A percentile compares a stretch with the other conserved stretches of the same genome.
Conservation (phyloP, 2,888 invertebrate species). For the Acleris laterana region DNA sequence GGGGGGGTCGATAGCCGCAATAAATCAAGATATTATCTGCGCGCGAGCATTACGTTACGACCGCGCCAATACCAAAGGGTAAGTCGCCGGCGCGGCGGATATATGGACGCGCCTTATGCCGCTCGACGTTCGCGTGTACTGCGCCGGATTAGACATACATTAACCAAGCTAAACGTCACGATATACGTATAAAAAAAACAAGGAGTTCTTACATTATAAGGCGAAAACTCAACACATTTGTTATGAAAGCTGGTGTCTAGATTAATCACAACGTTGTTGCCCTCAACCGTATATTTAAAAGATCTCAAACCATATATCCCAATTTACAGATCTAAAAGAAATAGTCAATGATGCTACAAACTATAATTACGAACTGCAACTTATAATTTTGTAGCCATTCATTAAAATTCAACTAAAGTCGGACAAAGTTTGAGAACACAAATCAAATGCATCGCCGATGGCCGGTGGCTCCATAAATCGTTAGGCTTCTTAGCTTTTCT, state of each 20-base stretch:
- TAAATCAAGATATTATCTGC: conserved; percentile 82
- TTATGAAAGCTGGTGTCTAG: conserved; percentile 28
- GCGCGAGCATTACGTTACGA: conserved; percentile 64
- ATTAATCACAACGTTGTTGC: conserved; percentile 35
- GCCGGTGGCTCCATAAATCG: conserved; percentile 77
- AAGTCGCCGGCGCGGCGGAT: conserved; percentile 58
- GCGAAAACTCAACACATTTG: conserved; percentile 15
- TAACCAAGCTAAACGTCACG: background rate
- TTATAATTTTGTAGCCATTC: conserved; percentile 79
- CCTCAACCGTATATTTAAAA: conserved; percentile 34
- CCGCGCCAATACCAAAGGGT: conserved; percentile 70
- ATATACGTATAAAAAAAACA: background rate
- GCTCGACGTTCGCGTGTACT: conserved; percentile 40
- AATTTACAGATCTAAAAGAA: conserved; percentile 67
- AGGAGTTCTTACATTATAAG: conserved; percentile 3
- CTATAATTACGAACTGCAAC: conserved; percentile 73
- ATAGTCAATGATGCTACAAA: conserved; percentile 73
- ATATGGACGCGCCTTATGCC: conserved; percentile 38
- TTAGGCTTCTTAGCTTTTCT: conserved; percentile 85
- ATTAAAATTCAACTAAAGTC: conserved; percentile 82
- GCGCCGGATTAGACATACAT: conserved; percentile 39
- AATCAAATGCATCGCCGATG: conserved; percentile 77
- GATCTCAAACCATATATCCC: conserved; percentile 58
- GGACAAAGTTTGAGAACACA: conserved; percentile 74
- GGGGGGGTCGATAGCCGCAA: conserved; percentile 68